Evolutionary conservation across 2,888 invertebrate species (phyloP), one percentile per base, ranked within the genome.

Genomic region (Bibio marci): DNA sequence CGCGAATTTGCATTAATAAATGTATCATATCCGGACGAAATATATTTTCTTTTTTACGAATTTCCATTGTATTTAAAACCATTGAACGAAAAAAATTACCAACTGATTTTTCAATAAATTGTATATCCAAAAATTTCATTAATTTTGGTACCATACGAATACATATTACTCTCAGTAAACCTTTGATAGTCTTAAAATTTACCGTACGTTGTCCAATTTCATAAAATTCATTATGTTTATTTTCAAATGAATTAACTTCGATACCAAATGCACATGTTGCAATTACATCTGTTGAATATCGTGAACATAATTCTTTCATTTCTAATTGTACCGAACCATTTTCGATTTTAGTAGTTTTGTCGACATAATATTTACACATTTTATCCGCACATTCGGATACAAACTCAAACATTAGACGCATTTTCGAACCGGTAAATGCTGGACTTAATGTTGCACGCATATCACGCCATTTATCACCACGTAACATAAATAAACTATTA

Each of bases 201-300:
- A 17, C 27, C 2, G 22, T 5, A 4, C 22, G 6, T 15, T 22
- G 27, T 15, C 36, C 36, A 14, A 28, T 27, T 27, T 13, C 13
- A 17, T 14, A 36, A 26, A 36, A 28, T 8, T 36, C 36, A 27
- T 36, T 36, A 4, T 36, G 17, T 28, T 28, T 27, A 27, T 27
- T 7, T 15, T 27, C 11, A 15, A 36, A 28, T 28, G 70, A 70
- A 50, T 70, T 57, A 2, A 70, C 64, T 40, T 63, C 57, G 2
- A 69, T 47, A 0, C 69, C 70, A 44, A 67, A 69, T 2, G 65
- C 68, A 18, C 63, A 59, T 1, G 65, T 59, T 0, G 69, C 70
- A 37, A 71, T 69, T 2, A 70, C n/a, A 65, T 43, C 50, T 42
- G 37, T 42, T 2, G 41, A 27, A 19, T 32, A 41, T 32, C 35